phyloP scores from a whole-genome alignment of 2,888 invertebrate species.

The Phyllotreta cruciferae region DNA sequence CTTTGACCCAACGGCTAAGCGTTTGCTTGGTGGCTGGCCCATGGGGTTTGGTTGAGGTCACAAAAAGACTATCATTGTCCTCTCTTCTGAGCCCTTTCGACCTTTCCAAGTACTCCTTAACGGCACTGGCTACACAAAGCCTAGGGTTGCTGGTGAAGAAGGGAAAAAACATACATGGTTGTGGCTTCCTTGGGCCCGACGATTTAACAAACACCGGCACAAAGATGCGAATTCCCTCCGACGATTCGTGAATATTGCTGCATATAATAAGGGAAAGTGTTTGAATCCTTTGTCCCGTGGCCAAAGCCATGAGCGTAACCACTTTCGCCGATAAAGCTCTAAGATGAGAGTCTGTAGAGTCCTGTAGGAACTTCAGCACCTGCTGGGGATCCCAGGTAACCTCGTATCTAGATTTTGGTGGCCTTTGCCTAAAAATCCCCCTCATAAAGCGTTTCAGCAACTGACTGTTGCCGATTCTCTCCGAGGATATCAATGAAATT shows the following conservation, averaged over 20 bases:
- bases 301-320: too few relatives aligned
- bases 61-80: background rate
- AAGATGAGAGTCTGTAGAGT: background rate
- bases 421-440: background rate
- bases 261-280: background rate
- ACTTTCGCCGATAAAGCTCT: background rate
- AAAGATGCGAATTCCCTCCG: background rate
- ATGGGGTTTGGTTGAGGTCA: background rate
- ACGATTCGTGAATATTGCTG: background rate
- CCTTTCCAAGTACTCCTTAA: background rate
- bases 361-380: background rate
- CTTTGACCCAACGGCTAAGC: background rate
- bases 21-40: background rate
- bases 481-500: background rate
- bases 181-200: too few relatives aligned
- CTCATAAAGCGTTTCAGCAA: background rate
- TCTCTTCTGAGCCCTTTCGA: background rate
- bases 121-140: background rate
- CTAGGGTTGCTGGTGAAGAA: background rate
- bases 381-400: background rate
- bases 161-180: too few relatives aligned
- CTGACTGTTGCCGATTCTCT: background rate
- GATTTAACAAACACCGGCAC: too few relatives aligned
- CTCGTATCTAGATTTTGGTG: background rate
- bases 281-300: background rate